Conservation (phyloP, 2,797 vertebrate species). For the Arvicola amphibius region DNA sequence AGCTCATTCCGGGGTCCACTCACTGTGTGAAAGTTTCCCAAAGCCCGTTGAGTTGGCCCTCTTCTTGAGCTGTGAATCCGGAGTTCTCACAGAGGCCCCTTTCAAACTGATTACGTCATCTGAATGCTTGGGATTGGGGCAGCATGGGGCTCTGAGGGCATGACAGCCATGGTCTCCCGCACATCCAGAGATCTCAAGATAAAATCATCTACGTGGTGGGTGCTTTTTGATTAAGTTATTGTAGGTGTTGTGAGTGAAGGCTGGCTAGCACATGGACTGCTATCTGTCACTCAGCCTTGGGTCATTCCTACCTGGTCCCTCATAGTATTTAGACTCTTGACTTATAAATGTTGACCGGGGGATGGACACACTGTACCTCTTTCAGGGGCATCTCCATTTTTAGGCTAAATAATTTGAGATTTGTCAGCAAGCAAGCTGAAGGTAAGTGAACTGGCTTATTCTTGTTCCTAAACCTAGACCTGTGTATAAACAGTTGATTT, state of each 20-base stretch:
- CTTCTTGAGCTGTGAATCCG: not conserved
- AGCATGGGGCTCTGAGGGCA: not conserved
- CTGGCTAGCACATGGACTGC: not conserved
- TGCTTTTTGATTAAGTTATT: slow-evolving; percentile 55
- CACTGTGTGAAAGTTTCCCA: not conserved
- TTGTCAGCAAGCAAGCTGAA: slow-evolving; percentile 10
- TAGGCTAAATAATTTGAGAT: slow-evolving; percentile 46
- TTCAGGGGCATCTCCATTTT: slow-evolving; percentile 25
- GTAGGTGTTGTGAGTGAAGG: slow-evolving; percentile 9
- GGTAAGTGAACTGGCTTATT: slow-evolving; percentile 33
- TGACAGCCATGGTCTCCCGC: slow-evolving; percentile 5
- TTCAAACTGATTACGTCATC: not conserved
- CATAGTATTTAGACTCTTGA: not conserved
- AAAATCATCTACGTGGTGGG: slow-evolving; percentile 44
- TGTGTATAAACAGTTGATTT: slow-evolving; percentile 69
- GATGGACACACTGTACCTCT: not conserved
- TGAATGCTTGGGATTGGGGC: not conserved
- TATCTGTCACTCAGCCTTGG: not conserved
- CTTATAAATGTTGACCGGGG: slow-evolving; percentile 27
- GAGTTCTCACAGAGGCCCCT: not conserved
- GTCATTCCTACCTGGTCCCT: not conserved
- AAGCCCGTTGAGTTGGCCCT: not conserved
- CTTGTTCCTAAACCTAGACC: slow-evolving; percentile 58
- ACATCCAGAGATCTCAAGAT: slow-evolving; percentile 43
- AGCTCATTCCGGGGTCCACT: not conserved